A percentile compares a stretch with the other conserved stretches of the same genome.
Evolutionary conservation across 37 sponge, comb jelly and placozoan species (phyloP).

Genomic region (Bolinopsis microptera): DNA sequence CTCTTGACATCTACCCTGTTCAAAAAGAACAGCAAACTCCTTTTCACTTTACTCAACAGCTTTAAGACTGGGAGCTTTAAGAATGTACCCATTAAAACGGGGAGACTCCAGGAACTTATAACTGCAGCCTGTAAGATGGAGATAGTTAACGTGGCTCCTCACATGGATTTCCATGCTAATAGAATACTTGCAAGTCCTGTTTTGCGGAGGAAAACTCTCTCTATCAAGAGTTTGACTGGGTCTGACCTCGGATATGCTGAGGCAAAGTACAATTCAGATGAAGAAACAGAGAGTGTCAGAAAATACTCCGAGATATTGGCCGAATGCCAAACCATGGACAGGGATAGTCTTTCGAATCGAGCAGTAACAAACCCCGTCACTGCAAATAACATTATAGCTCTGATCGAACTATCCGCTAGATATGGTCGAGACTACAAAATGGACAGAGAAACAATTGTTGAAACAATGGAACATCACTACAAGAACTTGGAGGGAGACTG

Average conservation of each 20-base stretch:
- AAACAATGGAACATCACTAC: neutral
- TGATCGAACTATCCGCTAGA: neutral
- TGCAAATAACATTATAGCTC: neutral
- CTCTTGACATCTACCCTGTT: neutral
- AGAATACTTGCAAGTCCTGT: neutral
- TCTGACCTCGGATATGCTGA: neutral
- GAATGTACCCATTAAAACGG: neutral
- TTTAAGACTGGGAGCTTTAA: neutral
- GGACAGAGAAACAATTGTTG: neutral
- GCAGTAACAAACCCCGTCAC: neutral
- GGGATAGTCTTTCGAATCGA: neutral
- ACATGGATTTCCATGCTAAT: conserved; percentile 5
- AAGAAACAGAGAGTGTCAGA: neutral
- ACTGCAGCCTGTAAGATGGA: neutral
- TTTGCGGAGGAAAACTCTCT: neutral
- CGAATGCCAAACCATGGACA: neutral
- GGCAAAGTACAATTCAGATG: too few species aligned
- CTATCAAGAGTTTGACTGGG: neutral
- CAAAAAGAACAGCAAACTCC: conserved; percentile 22
- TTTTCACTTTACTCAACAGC: neutral
- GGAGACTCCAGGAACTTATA: neutral
- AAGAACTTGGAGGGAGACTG: conserved; percentile 56
- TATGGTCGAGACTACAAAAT: neutral
- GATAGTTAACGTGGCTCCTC: neutral
- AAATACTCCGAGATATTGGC: neutral